These are phyloP conservation scores for Brachypterus glaber DNA, from an alignment of 2,888 invertebrate species.

Conservation along the genomic window DNA sequence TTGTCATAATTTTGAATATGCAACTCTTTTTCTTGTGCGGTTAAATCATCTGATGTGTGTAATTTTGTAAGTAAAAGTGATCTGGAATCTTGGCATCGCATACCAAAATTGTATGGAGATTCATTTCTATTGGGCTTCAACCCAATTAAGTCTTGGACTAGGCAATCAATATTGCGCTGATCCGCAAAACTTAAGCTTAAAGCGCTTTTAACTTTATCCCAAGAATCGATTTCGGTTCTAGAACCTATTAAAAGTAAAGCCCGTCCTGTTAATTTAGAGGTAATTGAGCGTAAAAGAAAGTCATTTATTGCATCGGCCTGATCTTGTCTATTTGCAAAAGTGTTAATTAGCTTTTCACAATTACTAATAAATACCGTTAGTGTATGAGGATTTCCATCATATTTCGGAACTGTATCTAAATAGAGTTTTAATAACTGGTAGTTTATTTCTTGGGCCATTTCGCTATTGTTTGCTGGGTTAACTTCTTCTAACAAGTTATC, in stretches of 20 bases:
- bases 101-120: slow-evolving; percentile 10
- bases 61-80: slow-evolving; percentile 7
- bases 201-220: slow-evolving; percentile 1
- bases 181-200: slow-evolving; percentile 10
- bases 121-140: slow-evolving; percentile 7
- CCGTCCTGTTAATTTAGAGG: slow-evolving; percentile 6
- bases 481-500: too few relatives aligned
- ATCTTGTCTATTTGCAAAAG: too few relatives aligned
- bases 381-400: too few relatives aligned
- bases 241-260: slow-evolving; percentile 10
- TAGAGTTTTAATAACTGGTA: too few relatives aligned
- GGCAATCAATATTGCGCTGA: slow-evolving; percentile 9
- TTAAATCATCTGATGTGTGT: neutral
- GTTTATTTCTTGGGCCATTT: too few relatives aligned
- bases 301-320: too few relatives aligned
- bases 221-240: slow-evolving; percentile 8
- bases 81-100: slow-evolving; percentile 11
- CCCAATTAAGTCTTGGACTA: slow-evolving; percentile 9
- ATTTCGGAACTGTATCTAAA: too few relatives aligned
- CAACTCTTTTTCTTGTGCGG: slow-evolving; percentile 6
- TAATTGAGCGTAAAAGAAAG: too few relatives aligned
- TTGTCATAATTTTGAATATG: too few relatives aligned
- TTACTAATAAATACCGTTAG: too few relatives aligned
- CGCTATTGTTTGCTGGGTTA: too few relatives aligned
- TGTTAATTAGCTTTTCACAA: too few relatives aligned